Conservation (phyloP, 2,888 invertebrate species). For the Muscina levida region DNA sequence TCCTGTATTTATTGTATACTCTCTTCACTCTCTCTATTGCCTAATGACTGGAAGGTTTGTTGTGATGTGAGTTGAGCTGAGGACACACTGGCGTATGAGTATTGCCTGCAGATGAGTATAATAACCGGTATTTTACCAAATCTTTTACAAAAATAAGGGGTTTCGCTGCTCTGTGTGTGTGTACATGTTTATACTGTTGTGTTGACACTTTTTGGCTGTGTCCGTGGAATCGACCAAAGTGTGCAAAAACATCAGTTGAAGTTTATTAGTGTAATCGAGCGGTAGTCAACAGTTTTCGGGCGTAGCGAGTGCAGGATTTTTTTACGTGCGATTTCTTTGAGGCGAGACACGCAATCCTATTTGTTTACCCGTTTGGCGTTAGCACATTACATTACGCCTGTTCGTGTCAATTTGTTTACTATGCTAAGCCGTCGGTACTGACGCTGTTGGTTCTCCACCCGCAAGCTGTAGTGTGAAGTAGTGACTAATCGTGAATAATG, state of each 20-base stretch:
- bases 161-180: not conserved
- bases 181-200: not conserved
- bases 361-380: not conserved
- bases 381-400: not conserved
- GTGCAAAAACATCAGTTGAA: slow-evolving; percentile 55
- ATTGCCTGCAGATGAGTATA: not conserved
- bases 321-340: slow-evolving; percentile 25
- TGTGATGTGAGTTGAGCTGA: not conserved
- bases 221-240: slow-evolving; percentile 17
- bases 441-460: not conserved
- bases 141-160: slow-evolving; percentile 34
- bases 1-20: too few species aligned
- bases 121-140: slow-evolving; percentile 10
- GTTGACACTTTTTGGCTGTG: slow-evolving; percentile 2
- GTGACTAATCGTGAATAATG: slow-evolving; percentile 11
- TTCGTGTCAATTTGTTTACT: slow-evolving; percentile 36
- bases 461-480: slow-evolving; percentile 7
- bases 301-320: slow-evolving; percentile 24
- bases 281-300: slow-evolving; percentile 42
- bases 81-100: slow-evolving; percentile 12
- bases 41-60: slow-evolving; percentile 12
- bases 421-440: slow-evolving; percentile 25
- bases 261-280: slow-evolving; percentile 52
- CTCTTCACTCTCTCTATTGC: not conserved
- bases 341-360: slow-evolving; percentile 24